Evolutionary conservation across 2,888 invertebrate genomes (phyloP).

Genomic region (Fragum whitleyi): DNA sequence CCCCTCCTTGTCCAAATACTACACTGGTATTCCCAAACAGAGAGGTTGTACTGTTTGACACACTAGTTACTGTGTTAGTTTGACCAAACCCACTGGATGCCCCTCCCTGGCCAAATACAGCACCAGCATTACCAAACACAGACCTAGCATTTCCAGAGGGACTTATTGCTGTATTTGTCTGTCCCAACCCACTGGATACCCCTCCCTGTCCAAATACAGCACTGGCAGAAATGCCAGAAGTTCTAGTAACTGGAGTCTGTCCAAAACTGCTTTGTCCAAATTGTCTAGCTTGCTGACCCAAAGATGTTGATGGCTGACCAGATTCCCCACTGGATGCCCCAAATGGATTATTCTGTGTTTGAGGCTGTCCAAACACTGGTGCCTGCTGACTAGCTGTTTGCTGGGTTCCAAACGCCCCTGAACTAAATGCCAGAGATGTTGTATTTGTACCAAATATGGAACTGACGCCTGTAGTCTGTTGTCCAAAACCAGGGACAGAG

Average conservation of each 20-base stretch:
- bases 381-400: not conserved
- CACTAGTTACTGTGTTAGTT: not conserved
- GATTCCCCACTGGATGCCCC: not conserved
- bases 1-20: not conserved
- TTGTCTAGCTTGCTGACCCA: too few species aligned
- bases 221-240: not conserved
- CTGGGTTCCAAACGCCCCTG: not conserved
- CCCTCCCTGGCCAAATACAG: not conserved
- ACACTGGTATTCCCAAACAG: not conserved
- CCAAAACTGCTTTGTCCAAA: not conserved
- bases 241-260: slow-evolving; percentile 9
- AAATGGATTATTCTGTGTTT: not conserved
- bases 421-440: not conserved
- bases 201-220: not conserved
- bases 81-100: not conserved
- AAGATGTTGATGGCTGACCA: not conserved
- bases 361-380: not conserved
- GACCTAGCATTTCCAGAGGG: too few species aligned
- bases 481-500: not conserved
- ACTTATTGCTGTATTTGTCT: too few species aligned
- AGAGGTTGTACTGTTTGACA: not conserved
- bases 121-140: not conserved
- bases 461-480: not conserved
- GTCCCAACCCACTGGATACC: too few species aligned
- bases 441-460: not conserved